Conservation (phyloP, 2,888 invertebrate genomes). For the Margaritifera margaritifera region DNA sequence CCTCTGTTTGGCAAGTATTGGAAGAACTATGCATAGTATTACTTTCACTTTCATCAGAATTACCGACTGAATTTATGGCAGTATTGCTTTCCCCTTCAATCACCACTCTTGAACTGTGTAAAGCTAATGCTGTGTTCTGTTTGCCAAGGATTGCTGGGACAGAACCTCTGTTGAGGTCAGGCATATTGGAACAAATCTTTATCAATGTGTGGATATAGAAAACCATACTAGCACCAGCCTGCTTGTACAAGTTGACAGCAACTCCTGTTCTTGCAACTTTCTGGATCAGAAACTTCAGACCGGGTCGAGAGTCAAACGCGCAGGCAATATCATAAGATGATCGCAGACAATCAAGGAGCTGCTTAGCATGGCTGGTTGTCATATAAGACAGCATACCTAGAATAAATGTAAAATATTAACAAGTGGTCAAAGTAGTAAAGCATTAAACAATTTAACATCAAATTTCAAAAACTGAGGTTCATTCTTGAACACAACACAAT, state of each 20-base stretch:
- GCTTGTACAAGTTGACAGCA: constrained; percentile 75
- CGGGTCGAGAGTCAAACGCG: constrained; percentile 92
- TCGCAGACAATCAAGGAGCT: constrained; percentile 76
- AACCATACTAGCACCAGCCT: constrained; percentile 93
- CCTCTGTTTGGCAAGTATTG: background rate
- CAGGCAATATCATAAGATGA: constrained; percentile 87
- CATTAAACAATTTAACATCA: too few species aligned
- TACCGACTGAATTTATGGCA: background rate
- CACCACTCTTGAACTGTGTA: background rate
- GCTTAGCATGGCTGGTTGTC: constrained; percentile 59
- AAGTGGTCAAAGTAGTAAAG: too few species aligned
- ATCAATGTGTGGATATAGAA: constrained; percentile 86
- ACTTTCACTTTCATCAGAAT: background rate
- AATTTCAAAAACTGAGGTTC: too few species aligned
- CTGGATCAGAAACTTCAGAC: constrained; percentile 93
- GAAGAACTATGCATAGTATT: background rate
- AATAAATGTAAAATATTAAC: constrained; percentile 3
- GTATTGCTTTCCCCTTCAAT: background rate
- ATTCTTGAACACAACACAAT: too few species aligned
- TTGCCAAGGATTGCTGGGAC: constrained; percentile 32
- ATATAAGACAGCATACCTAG: constrained; percentile 64
- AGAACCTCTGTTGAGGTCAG: constrained; percentile 32
- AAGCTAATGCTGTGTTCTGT: background rate
- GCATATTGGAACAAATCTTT: constrained; percentile 81
- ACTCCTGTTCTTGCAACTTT: constrained; percentile 76